Evolutionary conservation across 2,888 invertebrate species (phyloP).

Genomic region (Erpobdella octoculata): DNA sequence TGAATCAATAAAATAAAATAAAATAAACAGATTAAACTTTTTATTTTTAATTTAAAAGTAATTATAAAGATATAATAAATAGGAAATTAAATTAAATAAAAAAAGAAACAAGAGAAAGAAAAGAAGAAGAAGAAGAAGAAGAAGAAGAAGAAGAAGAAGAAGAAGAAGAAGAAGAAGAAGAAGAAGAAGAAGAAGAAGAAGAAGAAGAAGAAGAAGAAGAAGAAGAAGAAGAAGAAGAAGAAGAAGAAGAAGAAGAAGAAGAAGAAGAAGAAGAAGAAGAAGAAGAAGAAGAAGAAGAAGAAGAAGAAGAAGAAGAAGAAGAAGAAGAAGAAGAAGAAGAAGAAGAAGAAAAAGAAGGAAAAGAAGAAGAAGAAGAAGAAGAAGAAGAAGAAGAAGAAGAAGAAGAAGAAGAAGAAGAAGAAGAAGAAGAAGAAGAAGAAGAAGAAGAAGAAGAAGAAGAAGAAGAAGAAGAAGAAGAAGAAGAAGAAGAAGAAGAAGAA

Average conservation of each 20-base stretch:
- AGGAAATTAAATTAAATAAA: not conserved
- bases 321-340: conserved; percentile 14
- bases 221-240: not conserved
- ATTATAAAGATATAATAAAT: no score
- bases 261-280: conserved; percentile 2
- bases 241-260: conserved; percentile 9
- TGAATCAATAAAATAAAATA: no score
- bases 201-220: not conserved
- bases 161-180: not conserved
- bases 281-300: conserved; percentile 10
- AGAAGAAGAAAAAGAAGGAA: not conserved
- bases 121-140: not conserved
- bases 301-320: conserved; percentile 16
- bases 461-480: conserved; percentile 1
- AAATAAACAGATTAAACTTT: no score
- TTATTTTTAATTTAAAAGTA: no score
- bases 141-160: not conserved
- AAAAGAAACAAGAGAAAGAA: not conserved
- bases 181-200: conserved; percentile 10
- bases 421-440: conserved; percentile 1
- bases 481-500: not conserved
- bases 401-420: conserved; percentile 1
- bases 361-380: conserved; percentile 1
- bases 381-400: conserved; percentile 1
- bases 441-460: conserved; percentile 1